These are phyloP conservation scores for Brachymystax lenok DNA, from an alignment of 2,797 vertebrate genomes.

Conservation along the genomic window DNA sequence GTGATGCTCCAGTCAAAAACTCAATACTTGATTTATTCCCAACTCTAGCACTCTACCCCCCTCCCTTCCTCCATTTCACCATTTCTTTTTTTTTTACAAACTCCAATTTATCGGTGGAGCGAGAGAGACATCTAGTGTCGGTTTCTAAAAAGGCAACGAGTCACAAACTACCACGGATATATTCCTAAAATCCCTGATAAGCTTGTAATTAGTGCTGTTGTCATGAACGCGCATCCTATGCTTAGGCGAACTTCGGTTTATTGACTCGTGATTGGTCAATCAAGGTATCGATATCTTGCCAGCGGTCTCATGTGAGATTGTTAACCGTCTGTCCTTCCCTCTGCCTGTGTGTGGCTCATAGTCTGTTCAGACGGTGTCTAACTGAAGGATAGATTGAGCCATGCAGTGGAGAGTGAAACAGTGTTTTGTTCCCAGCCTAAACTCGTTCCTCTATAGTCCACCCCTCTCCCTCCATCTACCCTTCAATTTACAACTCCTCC, in stretches of 20 bases:
- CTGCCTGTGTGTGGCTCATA: not conserved
- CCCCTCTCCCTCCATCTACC: slow-evolving; percentile 30
- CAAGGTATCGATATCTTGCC: not conserved
- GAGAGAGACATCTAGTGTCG: slow-evolving; percentile 80
- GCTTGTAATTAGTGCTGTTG: not conserved
- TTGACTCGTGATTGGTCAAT: not conserved
- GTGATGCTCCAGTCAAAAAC: slow-evolving; percentile 73
- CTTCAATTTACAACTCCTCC: slow-evolving; percentile 40
- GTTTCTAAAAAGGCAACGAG: slow-evolving; percentile 26
- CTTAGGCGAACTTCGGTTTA: not conserved
- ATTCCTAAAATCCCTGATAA: not conserved
- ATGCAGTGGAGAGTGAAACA: not conserved
- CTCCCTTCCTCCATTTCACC: slow-evolving; percentile 18
- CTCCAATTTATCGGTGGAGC: slow-evolving; percentile 71
- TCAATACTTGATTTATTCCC: slow-evolving; percentile 77
- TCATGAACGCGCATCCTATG: not conserved
- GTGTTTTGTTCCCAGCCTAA: slow-evolving; percentile 22
- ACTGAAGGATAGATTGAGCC: not conserved
- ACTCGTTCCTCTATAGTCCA: slow-evolving; percentile 5
- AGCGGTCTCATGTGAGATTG: not conserved
- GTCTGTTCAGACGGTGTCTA: too few relatives aligned
- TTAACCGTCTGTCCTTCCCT: not conserved
- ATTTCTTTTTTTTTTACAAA: slow-evolving; percentile 25
- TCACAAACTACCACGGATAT: not conserved
- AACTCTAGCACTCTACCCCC: slow-evolving; percentile 47